Conservation (phyloP, 1,140 invertebrate genomes). For the Drosophila novamexicana region DNA sequence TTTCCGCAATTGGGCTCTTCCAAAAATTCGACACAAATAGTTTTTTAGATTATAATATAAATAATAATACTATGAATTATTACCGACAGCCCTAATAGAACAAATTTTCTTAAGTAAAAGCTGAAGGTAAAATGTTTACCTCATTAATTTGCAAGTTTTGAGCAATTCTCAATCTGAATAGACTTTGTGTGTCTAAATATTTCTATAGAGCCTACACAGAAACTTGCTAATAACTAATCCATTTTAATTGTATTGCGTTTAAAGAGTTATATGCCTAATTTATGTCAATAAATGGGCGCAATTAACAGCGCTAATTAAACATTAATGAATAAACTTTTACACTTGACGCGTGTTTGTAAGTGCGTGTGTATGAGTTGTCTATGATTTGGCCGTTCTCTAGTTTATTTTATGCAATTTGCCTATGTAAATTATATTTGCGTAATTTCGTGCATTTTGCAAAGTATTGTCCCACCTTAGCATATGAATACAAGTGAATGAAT, state of each 20-base stretch:
- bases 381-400: slow-evolving; percentile 21
- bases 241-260: background rate
- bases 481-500: slow-evolving; percentile 23
- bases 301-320: slow-evolving; percentile 24
- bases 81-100: no score
- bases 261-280: slow-evolving; percentile 9
- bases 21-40: no score
- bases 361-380: background rate
- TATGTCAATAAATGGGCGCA: slow-evolving; percentile 10
- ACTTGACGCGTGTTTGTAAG: background rate
- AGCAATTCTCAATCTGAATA: no score
- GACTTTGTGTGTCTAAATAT: no score
- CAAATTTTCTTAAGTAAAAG: no score
- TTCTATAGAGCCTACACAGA: no score
- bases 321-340: slow-evolving; percentile 20
- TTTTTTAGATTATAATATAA: no score
- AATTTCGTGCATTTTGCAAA: slow-evolving; percentile 44
- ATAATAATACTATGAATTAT: no score
- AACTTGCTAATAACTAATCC: no score
- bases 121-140: no score
- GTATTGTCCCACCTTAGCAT: slow-evolving; percentile 32
- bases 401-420: slow-evolving; percentile 50
- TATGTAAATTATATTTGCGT: slow-evolving; percentile 51
- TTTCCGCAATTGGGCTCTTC: no score
- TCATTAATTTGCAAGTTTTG: no score